A percentile compares a stretch with the other conserved stretches of the same genome.
These are phyloP conservation scores for Xerus inauris DNA, from an alignment of 2,113 vertebrate genomes.

Conservation along the genomic window DNA sequence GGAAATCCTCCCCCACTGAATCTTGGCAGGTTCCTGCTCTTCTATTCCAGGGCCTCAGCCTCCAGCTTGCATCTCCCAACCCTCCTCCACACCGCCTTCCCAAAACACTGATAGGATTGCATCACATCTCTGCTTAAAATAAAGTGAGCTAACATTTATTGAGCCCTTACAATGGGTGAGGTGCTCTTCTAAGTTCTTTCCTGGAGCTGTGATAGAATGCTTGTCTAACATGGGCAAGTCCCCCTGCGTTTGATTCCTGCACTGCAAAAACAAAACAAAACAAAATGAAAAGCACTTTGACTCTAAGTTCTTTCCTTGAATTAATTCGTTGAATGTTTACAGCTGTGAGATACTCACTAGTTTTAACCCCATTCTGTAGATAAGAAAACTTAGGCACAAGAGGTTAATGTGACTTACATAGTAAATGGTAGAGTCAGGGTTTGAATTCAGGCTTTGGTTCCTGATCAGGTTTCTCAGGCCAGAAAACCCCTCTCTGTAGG, in stretches of 20 bases:
- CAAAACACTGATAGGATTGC: not conserved
- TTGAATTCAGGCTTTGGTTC: constrained; percentile 21
- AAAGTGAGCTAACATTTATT: not conserved
- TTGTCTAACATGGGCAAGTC: not conserved
- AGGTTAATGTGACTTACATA: not conserved
- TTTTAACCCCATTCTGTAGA: not conserved
- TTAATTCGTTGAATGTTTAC: not conserved
- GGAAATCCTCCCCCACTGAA: not conserved
- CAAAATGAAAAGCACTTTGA: not conserved
- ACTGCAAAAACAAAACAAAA: too few species aligned
- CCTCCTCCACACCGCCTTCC: not conserved
- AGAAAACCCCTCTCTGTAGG: not conserved
- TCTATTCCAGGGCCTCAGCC: not conserved
- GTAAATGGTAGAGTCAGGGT: not conserved
- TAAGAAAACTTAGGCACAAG: not conserved
- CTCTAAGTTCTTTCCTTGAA: not conserved
- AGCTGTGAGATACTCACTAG: not conserved
- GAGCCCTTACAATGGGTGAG: not conserved
- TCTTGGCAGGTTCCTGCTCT: not conserved
- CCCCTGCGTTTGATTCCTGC: not conserved
- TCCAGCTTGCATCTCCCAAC: not conserved
- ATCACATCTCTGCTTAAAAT: not conserved
- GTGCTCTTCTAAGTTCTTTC: not conserved
- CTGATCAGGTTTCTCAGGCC: not conserved
- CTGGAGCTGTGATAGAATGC: not conserved